Base-by-base conservation (phyloP, 2,797 vertebrate genomes). In the Rhincodon typus region DNA sequence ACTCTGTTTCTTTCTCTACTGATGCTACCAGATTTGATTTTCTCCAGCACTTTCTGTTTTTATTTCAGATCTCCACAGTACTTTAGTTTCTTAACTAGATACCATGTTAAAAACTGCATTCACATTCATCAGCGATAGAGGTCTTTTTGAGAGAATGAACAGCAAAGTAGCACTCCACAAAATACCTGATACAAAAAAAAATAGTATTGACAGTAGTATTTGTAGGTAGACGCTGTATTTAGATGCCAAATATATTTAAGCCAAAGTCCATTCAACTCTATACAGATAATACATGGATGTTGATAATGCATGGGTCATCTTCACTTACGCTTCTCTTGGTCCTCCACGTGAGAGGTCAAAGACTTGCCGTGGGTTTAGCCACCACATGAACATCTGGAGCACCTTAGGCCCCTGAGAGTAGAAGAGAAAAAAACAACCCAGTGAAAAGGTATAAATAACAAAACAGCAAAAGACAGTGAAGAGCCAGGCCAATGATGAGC, bases 361-460 rank as follows among this genome's bases (percentile, higher is more conserved):
- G 95, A 99, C 99, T 97, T 99, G 99, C 50, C 99, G 98, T 69
- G 99, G 99, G 97, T 99, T 99, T 97, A 99, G 96, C 97, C 98
- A 99, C 99, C 99, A 99, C 99, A 99, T 99, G 97, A 99, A 99
- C 98, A 98, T 99, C 98, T 99, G 99, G 30, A 99, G 97, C 96
- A 99, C 98, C 97, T 99, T 99, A 96, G 98, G 99, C 96, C 99
- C 99, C 99, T 99, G 67, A 77, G 42, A 96, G 10, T 95, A 17
- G 79, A 4, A 96, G n/a, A 30, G n/a, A 67, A 23, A 46, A 34
- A 93, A 34, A 66, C 57, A 38, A 13, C 34, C 10, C 30, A 91
- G 34, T 86, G 82, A 96, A 27, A 27, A 72, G 67, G 94, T 50
- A 77, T 62, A 46, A 23, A 50, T 23, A 34, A 67, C 42, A 67